Percentiles rank a stretch among this genome's conserved stretches.
These are phyloP conservation scores for Nesometra sesokonis DNA, from an alignment of 35 echinoderm and acorn worm species.

Conservation along the genomic window DNA sequence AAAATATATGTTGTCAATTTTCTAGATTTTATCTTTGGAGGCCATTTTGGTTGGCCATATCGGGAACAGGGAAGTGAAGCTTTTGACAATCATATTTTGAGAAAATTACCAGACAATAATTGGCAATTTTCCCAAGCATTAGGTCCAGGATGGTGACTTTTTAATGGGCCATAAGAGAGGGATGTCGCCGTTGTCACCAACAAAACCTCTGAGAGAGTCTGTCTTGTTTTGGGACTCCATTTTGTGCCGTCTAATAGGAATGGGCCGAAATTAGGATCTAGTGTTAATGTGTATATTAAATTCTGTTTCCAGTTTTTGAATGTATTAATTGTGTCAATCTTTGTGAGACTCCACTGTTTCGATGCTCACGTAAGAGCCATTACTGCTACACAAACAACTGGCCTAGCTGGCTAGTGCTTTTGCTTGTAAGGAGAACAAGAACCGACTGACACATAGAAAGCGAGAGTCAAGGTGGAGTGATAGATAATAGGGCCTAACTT, in stretches of 20 bases:
- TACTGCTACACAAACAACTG: no score
- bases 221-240: neutral
- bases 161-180: neutral
- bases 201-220: neutral
- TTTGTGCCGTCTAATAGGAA: neutral
- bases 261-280: neutral
- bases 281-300: neutral
- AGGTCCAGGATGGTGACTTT: neutral
- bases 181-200: neutral
- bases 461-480: no score
- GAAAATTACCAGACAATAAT: neutral
- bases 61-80: neutral
- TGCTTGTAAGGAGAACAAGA: no score
- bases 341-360: no score
- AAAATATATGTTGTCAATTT: no score
- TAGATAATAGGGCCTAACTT: no score
- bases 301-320: neutral
- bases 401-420: no score
- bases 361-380: no score
- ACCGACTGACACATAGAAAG: no score
- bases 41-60: conserved; percentile 1
- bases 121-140: no score
- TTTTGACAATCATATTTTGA: neutral
- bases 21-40: no score
- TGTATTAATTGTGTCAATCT: no score